Evolutionary conservation across 2,113 vertebrate genomes (phyloP), one percentile per base, ranked within the genome.

Genomic region (Hiodon tergisus): DNA sequence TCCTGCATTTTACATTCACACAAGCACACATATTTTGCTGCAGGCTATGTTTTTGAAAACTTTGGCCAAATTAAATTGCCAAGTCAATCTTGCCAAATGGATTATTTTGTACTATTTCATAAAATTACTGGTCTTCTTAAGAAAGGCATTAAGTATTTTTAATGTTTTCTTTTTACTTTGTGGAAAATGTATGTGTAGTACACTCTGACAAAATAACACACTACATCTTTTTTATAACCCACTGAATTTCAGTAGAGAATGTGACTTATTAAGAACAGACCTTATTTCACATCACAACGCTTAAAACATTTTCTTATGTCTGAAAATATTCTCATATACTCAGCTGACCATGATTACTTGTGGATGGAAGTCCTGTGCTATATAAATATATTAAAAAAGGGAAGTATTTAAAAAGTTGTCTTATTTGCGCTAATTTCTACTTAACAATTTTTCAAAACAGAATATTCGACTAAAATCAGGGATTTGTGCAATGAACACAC

Each of bases 1-100:
- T 86, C 83, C 83, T 60, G 78, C 85, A 77, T 87, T 85, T 78
- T 85, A 55, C 67, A 58, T 66, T 54, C 4, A 57, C 80, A 72
- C 72, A 79, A 81, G 31, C 31, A 74, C 76, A 72, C 67, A 69
- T 8, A 14, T 48, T 48, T 55, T 60, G 63, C 76, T 53, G 55
- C 14, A 62, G 74, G 31, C 68, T 68, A 67, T 59, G 48, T 66
- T 67, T 50, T 72, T 78, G 61, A 72, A 79, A 86, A 85, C 83
- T 7, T 62, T 78, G 17, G 48, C 79, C 72, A 16, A 75, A 68
- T 79, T 69, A 4, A 79, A 80, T 65, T 65, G 5, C 9, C 31
- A 3, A 4, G 31, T 48, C 48, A 47, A 47, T 48, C 11, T 6
- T 10, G 31, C 10, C 31, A 31, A 31, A 31, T 31, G 2, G 31